Evolutionary conservation across 1,140 invertebrate genomes (phyloP), one percentile per base, ranked within the genome.

Genomic region (Zaprionus nigranus): DNA sequence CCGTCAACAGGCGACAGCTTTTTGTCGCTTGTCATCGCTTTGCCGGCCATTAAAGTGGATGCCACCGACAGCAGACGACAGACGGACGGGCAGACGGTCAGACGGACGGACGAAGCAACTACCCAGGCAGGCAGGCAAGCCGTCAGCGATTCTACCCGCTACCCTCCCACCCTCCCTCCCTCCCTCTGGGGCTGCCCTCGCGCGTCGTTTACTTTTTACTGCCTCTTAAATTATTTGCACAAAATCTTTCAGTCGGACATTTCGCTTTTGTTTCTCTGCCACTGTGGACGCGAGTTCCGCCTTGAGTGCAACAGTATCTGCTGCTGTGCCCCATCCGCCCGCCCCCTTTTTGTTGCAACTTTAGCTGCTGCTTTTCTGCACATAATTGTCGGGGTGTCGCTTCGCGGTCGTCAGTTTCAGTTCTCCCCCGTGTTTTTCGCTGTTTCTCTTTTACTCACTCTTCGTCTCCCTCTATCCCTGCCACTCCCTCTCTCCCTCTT

Each of bases 151-250:
- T 3, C 20, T 20, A 28, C 13, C 3, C 20, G 9, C 34, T 15
- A n/a, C 9, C 43, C 9, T 12, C 30, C 22, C 2, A 20, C 20
- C 36, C 34, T 15, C 9, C 43, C 9, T 12, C 30, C 22, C 2
- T 26, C 20, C 36, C 34, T 13, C 9, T 9, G 12, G 36, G 15
- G 43, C 40, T 28, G 56, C 43, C 51, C 57, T 53, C 22, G 36
- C 38, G 77, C 28, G 77, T 78, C 76, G 75, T 81, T 88, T 74
- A 64, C 62, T 74, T 63, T 73, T 69, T 73, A 61, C 70, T 61
- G 66, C 63, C 64, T 61, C 68, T 80, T 64, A 46, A 76, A 85
- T 88, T 88, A 88, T 88, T 88, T 88, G 81, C 84, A 88, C 81
- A 88, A 88, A 90, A 88, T 88, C 84, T 90, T 81, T 73, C 79